Evolutionary conservation across 2,888 invertebrate species (phyloP).

Genomic region (Pimpla rufipes): DNA sequence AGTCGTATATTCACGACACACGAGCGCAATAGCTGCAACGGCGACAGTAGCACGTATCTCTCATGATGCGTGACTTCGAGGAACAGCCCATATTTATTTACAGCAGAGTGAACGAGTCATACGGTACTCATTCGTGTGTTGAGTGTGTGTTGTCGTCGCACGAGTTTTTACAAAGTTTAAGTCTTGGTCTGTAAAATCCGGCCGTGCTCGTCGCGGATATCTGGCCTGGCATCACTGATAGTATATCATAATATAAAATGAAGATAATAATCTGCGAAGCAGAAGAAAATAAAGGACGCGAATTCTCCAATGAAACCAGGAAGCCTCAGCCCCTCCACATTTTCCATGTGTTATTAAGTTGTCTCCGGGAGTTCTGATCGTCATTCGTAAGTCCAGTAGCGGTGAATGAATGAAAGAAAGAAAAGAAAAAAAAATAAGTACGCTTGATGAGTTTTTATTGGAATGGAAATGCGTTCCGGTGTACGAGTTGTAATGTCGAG

Average conservation of each 20-base stretch:
- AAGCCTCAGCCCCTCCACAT: neutral
- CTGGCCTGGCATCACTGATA: neutral
- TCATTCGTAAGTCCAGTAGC: neutral
- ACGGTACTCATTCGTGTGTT: neutral
- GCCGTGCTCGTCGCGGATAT: neutral
- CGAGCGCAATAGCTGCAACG: constrained; percentile 48
- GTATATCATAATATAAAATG: neutral
- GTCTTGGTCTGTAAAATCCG: neutral
- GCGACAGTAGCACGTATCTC: constrained; percentile 41
- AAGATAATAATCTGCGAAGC: neutral
- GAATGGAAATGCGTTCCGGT: constrained; percentile 57
- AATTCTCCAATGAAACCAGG: neutral
- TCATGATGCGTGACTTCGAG: constrained; percentile 72
- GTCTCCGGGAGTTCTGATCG: neutral
- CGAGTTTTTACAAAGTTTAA: neutral
- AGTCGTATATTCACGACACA: constrained; percentile 64
- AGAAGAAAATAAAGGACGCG: neutral
- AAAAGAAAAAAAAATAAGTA: neutral
- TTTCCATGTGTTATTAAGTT: neutral
- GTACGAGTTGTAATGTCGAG: constrained; percentile 37
- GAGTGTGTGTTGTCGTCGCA: neutral
- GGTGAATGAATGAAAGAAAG: neutral
- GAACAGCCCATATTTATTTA: constrained; percentile 74
- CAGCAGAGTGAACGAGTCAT: constrained; percentile 42
- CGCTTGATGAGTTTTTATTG: constrained; percentile 17